Evolutionary conservation across 2,888 invertebrate species (phyloP), one percentile per base, ranked within the genome.

Genomic region (Corbicula japonica): DNA sequence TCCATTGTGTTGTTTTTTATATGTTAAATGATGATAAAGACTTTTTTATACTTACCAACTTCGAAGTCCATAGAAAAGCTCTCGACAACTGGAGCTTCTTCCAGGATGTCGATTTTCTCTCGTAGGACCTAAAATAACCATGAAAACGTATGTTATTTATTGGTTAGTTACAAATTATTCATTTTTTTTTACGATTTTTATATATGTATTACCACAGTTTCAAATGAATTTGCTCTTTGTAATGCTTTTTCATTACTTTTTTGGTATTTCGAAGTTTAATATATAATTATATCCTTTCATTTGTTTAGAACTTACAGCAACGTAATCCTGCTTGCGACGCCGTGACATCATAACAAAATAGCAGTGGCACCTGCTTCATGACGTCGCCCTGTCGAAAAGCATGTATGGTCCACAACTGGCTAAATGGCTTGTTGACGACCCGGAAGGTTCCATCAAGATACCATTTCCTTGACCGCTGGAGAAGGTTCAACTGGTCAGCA

Each of bases 341-440:
- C 34, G 26, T 12, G 58, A 26, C 58, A 46, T 46, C 46, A 46
- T n/a, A n/a, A n/a, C n/a, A n/a, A n/a, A n/a, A n/a, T n/a, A n/a
- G n/a, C n/a, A 58, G 32, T 8, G 58, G 58, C 18, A 58, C 58
- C 35, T 34, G 58, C 32, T 58, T 58, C 18, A 18, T 28, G 18
- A 28, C 8, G 21, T 58, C 26, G 0, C 58, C 58, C 32, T 4
- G 58, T n/a, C 32, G 30, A 34, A 34, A 58, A 12, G 15, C 35
- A 3, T 58, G 58, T 15, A 58, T 58, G 18, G 1, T 12, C n/a
- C 4, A 58, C 21, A 58, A 32, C 34, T 58, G 3, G 26, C 10
- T 18, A 21, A 58, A 58, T 58, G 58, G 58, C 32, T 58, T 58
- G 32, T 58, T 58, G 2, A 58, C 30, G 18, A 58, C 58, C 28